phyloP scores from a whole-genome alignment of 2,888 invertebrate species.

The Meiosimyza decipiens region DNA sequence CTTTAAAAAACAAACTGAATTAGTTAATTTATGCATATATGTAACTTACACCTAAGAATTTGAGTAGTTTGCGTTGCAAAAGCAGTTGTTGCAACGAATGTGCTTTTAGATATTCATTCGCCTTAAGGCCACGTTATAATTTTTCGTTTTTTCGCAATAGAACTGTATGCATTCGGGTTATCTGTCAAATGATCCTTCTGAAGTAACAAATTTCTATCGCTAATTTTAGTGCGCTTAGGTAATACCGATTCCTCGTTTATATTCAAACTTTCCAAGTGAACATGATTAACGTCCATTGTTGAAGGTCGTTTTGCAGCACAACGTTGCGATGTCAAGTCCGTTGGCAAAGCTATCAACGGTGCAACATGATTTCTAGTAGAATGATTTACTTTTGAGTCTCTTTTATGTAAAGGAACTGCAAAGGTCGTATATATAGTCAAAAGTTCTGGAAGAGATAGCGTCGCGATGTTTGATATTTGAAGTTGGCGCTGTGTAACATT shows the following conservation, averaged over 20 bases:
- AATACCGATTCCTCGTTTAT: conserved; percentile 31
- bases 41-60: too few relatives aligned
- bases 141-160: conserved; percentile 10
- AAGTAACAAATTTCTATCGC: neutral
- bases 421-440: conserved; percentile 53
- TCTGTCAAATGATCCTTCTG: neutral
- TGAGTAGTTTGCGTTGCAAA: too few relatives aligned
- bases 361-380: neutral
- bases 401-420: conserved; percentile 50
- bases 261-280: conserved; percentile 11
- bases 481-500: conserved; percentile 48
- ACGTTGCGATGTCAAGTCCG: neutral
- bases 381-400: conserved; percentile 33
- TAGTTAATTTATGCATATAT: too few relatives aligned
- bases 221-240: conserved; percentile 38
- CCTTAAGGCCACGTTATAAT: conserved; percentile 21
- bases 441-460: conserved; percentile 48
- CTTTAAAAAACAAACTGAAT: too few relatives aligned
- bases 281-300: conserved; percentile 17
- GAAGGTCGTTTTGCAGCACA: neutral
- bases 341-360: neutral
- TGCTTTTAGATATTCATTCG: too few relatives aligned
- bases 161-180: neutral
- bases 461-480: conserved; percentile 48
- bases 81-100: too few relatives aligned